Base-by-base conservation (phyloP, 2,888 invertebrate species). In the Mylabris sibirica region DNA sequence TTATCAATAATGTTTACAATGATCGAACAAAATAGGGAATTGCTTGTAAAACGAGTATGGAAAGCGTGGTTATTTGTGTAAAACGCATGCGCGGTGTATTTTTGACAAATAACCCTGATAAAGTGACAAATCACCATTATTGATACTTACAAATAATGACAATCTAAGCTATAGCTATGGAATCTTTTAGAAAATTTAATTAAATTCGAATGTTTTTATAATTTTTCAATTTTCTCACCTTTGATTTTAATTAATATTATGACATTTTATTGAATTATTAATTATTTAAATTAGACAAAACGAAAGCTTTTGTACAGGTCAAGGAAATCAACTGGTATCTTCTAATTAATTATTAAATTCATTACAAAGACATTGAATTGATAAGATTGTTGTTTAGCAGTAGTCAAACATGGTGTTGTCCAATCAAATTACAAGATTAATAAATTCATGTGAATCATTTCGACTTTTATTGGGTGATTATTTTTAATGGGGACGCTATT, bases 391-490 rank as follows among this genome's bases (percentile, higher is more conserved):
- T 41, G 14, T 30, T 30, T 14, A 41, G 14, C n/a, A n/a, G 38
- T 38, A 38, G 38, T 38, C 14, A 14, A 38, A 38, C 11, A 3
- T 38, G 14, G 4, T 12, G 14, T 41, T 5, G 12, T 20, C 17
- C 49, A 49, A 49, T 49, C 49, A n/a, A 12, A 17, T 44, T 17
- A 8, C 49, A 49, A 20, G 2, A 53, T 66, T 64, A 72, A 75
- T 76, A 75, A 75, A 76, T 70, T 72, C 72, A 74, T 30, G 4
- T 30, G 8, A 30, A 73, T 70, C 75, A 66, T 60, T 67, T 62
- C 44, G 76, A 77, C 76, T 74, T 77, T 78, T 78, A 78, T 78
- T 76, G 77, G 75, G 77, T 75, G 75, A 78, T 78, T 78, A 78
- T 78, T 78, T 78, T 76, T 73, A 77, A 74, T 73, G 68, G 74